phyloP scores from a whole-genome alignment of 2,888 invertebrate species.

The Cordilura impudica region DNA sequence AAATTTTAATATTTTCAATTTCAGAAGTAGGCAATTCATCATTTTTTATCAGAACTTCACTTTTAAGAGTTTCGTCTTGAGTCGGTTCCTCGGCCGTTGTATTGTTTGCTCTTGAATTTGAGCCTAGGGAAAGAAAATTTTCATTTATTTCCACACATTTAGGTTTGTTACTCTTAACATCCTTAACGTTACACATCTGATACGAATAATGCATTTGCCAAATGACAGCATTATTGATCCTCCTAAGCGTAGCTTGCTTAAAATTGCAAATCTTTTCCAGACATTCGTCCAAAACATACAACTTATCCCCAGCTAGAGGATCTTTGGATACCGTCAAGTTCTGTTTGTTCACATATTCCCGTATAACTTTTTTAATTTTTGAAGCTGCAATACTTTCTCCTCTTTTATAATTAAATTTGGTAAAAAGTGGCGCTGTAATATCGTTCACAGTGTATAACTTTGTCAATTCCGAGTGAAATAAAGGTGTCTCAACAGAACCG shows the following conservation, averaged over 20 bases:
- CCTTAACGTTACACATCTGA: slow-evolving; percentile 76
- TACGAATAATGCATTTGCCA: slow-evolving; percentile 81
- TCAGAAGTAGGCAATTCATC: too few species aligned
- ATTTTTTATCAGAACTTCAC: too few species aligned
- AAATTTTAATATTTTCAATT: slow-evolving; percentile 9
- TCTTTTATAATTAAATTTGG: slow-evolving; percentile 78
- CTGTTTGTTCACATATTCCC: slow-evolving; percentile 85
- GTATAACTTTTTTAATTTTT: slow-evolving; percentile 84
- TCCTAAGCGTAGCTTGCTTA: slow-evolving; percentile 82
- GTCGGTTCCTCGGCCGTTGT: too few species aligned
- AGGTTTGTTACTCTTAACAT: slow-evolving; percentile 83
- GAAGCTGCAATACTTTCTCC: slow-evolving; percentile 82
- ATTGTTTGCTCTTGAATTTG: too few species aligned
- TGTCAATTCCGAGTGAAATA: slow-evolving; percentile 75
- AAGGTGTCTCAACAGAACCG: slow-evolving; percentile 65
- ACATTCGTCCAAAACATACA: slow-evolving; percentile 72
- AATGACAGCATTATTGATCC: slow-evolving; percentile 82
- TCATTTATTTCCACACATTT: too few species aligned
- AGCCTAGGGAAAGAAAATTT: too few species aligned
- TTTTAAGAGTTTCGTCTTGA: too few species aligned
- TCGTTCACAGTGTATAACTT: slow-evolving; percentile 76
- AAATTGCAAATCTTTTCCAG: slow-evolving; percentile 70
- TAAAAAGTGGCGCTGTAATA: slow-evolving; percentile 74
- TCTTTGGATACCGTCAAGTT: slow-evolving; percentile 79
- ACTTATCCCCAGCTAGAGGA: slow-evolving; percentile 69